Evolutionary conservation across 2,888 invertebrate genomes (phyloP).

Genomic region (Artemia sinica): DNA sequence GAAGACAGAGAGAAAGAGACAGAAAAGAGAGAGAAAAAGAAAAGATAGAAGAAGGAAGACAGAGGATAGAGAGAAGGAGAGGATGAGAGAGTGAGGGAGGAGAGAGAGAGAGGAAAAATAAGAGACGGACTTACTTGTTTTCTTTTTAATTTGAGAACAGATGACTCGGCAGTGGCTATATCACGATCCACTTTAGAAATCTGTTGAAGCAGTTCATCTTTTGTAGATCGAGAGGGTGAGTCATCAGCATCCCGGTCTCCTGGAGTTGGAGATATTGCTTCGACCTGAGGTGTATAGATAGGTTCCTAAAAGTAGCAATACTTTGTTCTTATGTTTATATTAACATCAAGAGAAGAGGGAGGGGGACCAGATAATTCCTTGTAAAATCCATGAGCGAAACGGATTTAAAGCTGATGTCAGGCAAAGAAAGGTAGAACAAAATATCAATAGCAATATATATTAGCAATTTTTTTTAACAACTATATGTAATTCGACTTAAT

Average conservation of each 20-base stretch:
- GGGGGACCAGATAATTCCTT: too few relatives aligned
- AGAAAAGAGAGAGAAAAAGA: too few relatives aligned
- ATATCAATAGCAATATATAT: too few relatives aligned
- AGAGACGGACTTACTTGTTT: constrained; percentile 38
- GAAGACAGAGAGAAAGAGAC: too few relatives aligned
- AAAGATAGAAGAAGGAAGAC: too few relatives aligned
- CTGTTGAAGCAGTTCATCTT: constrained; percentile 77
- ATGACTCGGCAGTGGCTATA: constrained; percentile 70
- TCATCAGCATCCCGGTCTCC: constrained; percentile 41
- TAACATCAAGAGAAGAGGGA: too few relatives aligned
- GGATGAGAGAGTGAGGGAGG: neutral
- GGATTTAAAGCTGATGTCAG: too few relatives aligned
- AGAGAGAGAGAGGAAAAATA: neutral
- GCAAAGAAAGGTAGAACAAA: too few relatives aligned
- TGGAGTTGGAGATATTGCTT: constrained; percentile 73
- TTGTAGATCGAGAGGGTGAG: constrained; percentile 60
- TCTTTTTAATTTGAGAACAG: constrained; percentile 64
- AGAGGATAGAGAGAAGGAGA: neutral
- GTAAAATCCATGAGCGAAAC: too few relatives aligned
- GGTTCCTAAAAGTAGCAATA: constrained; percentile 32
- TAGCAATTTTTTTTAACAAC: too few relatives aligned
- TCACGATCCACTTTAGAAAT: constrained; percentile 73
- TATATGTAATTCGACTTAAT: too few relatives aligned
- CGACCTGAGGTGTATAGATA: constrained; percentile 66
- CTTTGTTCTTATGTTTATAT: too few relatives aligned